Conservation (phyloP, 2,888 invertebrate genomes). For the Heliconius charithonia region DNA sequence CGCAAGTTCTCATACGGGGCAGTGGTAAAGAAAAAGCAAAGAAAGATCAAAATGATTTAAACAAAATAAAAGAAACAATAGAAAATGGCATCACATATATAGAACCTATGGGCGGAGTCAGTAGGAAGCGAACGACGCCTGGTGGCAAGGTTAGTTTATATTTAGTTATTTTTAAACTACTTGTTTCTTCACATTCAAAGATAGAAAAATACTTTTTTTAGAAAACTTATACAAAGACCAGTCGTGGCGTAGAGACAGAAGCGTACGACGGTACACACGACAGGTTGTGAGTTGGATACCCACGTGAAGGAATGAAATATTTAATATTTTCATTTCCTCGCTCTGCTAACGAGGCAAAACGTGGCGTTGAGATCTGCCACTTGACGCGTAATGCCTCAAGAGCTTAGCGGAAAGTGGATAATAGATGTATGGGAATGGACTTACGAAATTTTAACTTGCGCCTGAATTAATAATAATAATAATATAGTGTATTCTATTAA, state of each 20-base stretch:
- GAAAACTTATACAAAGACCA: not conserved
- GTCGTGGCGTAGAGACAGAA: not conserved
- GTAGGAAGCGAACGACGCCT: slow-evolving; percentile 66
- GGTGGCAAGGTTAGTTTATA: slow-evolving; percentile 61
- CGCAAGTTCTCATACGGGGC: slow-evolving; percentile 76
- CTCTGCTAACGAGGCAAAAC: not conserved
- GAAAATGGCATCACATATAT: slow-evolving; percentile 62
- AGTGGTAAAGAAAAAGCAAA: slow-evolving; percentile 48
- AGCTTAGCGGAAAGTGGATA: not conserved
- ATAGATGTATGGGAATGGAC: not conserved
- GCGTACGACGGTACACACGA: not conserved
- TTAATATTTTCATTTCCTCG: not conserved
- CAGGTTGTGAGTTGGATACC: not conserved
- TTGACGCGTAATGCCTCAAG: not conserved
- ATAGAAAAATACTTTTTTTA: too few relatives aligned
- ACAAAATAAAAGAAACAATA: slow-evolving; percentile 57
- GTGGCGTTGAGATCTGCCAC: not conserved
- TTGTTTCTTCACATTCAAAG: too few relatives aligned
- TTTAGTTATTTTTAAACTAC: not conserved
- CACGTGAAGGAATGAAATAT: not conserved
- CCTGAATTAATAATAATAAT: too few relatives aligned
- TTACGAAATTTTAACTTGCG: too few relatives aligned
- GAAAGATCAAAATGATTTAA: slow-evolving; percentile 58
- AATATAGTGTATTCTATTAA: not conserved
- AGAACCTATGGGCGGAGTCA: slow-evolving; percentile 72